Percentiles rank a stretch among this genome's conserved stretches.
phyloP scores from a whole-genome alignment of 2,888 invertebrate species.

The Nipponacmea schrenckii region DNA sequence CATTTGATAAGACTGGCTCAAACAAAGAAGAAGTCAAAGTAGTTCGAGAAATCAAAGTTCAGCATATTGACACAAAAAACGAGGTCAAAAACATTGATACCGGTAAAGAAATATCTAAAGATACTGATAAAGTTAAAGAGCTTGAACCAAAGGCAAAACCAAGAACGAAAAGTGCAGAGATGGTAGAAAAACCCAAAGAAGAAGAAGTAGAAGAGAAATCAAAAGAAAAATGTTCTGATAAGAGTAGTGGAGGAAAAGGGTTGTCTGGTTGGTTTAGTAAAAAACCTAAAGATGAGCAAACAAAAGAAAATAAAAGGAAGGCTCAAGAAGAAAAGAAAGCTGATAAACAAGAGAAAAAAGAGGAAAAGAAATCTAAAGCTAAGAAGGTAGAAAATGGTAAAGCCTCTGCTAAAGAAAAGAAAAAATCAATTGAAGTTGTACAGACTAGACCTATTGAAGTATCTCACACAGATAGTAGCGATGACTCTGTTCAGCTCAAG shows the following conservation, averaged over 20 bases:
- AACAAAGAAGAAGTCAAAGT: background rate
- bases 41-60: background rate
- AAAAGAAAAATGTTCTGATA: background rate
- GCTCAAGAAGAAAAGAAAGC: background rate
- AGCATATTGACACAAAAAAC: background rate
- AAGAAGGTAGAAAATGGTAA: background rate
- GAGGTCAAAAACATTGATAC: background rate
- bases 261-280: background rate
- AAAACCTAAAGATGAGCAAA: background rate
- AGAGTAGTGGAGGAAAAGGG: background rate
- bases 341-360: background rate
- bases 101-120: background rate
- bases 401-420: background rate
- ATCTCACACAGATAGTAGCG: too few species aligned
- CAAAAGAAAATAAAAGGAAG: background rate
- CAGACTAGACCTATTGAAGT: too few species aligned
- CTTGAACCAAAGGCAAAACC: background rate
- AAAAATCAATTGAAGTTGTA: background rate
- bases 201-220: background rate
- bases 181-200: background rate
- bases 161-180: background rate
- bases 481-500: too few species aligned
- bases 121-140: background rate
- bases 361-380: background rate
- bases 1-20: background rate